Evolutionary conservation across 2,113 vertebrate species (phyloP).

Genomic region (Anguilla japonica): DNA sequence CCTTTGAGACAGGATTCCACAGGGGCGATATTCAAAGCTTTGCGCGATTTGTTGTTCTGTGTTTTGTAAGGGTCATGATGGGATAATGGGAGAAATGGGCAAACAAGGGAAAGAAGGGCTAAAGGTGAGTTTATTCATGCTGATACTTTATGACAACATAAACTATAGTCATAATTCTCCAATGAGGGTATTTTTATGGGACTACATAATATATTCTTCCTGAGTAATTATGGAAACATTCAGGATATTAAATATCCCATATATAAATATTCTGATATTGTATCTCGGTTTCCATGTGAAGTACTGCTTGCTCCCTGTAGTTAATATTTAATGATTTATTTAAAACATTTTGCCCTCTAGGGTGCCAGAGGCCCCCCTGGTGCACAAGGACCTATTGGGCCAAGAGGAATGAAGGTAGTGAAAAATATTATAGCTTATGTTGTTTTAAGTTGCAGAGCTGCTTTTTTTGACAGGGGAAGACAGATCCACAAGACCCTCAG

Average conservation of each 20-base stretch:
- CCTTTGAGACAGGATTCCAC: neutral
- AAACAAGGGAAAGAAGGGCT: slow-evolving; percentile 65
- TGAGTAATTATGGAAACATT: neutral
- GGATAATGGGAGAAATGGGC: slow-evolving; percentile 66
- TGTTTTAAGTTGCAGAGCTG: neutral
- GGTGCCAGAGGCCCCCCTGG: slow-evolving; percentile 61
- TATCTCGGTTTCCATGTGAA: neutral
- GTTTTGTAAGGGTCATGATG: slow-evolving; percentile 66
- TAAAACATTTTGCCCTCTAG: slow-evolving; percentile 44
- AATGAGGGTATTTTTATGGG: too few relatives aligned
- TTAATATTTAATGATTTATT: neutral
- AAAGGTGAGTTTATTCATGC: slow-evolving; percentile 53
- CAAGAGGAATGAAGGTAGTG: slow-evolving; percentile 66
- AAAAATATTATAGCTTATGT: neutral
- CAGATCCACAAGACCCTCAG: neutral
- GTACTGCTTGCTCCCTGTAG: neutral
- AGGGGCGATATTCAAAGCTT: neutral
- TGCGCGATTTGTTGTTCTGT: neutral
- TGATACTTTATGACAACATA: neutral
- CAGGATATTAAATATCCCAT: neutral
- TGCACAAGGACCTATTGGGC: slow-evolving; percentile 57
- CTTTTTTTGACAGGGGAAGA: neutral
- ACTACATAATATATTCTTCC: neutral
- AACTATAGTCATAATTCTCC: too few relatives aligned
- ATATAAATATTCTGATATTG: neutral